phyloP scores from a whole-genome alignment of 2,888 invertebrate species.

The Caenorhabditis plicata region DNA sequence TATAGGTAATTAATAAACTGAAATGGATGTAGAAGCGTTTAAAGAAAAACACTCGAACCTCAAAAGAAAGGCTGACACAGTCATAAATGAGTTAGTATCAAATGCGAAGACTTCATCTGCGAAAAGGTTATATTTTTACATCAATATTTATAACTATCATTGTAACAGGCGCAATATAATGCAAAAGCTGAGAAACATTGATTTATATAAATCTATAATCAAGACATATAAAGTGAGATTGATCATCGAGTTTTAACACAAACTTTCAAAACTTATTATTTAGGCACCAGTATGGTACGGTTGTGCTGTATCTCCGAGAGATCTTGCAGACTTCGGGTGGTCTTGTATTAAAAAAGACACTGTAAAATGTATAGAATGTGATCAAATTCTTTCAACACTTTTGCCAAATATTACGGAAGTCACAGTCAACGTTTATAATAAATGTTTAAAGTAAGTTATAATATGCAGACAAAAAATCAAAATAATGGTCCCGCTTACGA shows the following conservation, averaged over 20 bases:
- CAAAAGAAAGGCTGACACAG: constrained; percentile 26
- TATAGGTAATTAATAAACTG: background rate
- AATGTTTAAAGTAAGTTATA: constrained; percentile 25
- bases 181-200: constrained; percentile 16
- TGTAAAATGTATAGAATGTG: constrained; percentile 30
- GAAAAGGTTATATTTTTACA: constrained; percentile 12
- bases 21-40: constrained; percentile 21
- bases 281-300: constrained; percentile 26
- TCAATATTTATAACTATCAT: background rate
- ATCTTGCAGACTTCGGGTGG: constrained; percentile 42
- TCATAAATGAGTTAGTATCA: constrained; percentile 14
- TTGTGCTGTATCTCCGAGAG: constrained; percentile 31
- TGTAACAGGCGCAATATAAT: constrained; percentile 2
- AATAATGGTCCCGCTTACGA: no score
- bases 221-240: constrained; percentile 20
- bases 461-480: no score
- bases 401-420: constrained; percentile 27
- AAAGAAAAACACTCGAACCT: constrained; percentile 13
- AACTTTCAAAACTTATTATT: constrained; percentile 3
- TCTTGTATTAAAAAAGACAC: constrained; percentile 20
- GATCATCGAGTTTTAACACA: background rate
- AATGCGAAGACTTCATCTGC: constrained; percentile 8
- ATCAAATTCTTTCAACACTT: constrained; percentile 18
- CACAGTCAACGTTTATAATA: constrained; percentile 28
- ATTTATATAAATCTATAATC: constrained; percentile 20